A percentile compares a stretch with the other conserved stretches of the same genome.
Conservation (phyloP, 1,140 invertebrate genomes). For the Rhopalosiphum maidis region DNA sequence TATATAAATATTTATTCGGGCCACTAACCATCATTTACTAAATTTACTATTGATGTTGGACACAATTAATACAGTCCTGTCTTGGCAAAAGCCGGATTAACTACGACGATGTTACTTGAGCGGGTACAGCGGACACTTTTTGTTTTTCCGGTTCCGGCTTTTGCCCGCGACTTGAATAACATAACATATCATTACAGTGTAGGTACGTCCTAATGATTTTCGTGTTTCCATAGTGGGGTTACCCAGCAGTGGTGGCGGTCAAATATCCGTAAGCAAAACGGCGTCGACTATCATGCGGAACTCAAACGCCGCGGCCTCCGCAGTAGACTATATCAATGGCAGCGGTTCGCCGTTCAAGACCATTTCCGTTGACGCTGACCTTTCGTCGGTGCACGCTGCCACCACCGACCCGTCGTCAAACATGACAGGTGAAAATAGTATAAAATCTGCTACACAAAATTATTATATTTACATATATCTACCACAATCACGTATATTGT, state of each 20-base stretch:
- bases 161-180: background rate
- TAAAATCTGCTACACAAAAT: background rate
- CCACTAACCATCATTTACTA: too few relatives aligned
- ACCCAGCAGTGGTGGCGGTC: background rate
- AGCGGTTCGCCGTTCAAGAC: background rate
- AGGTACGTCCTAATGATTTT: background rate
- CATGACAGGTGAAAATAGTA: background rate
- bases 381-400: background rate
- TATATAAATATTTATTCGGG: too few relatives aligned
- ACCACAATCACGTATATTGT: background rate
- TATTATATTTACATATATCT: background rate
- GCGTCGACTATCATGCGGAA: slow-evolving; percentile 27
- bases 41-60: too few relatives aligned
- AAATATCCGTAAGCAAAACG: background rate
- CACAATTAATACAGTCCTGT: background rate
- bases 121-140: background rate
- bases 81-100: background rate
- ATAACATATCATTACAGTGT: background rate
- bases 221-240: slow-evolving; percentile 32
- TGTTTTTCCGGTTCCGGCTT: background rate
- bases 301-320: background rate
- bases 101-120: background rate
- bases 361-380: background rate
- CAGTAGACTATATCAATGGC: background rate
- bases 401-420: background rate